Evolutionary conservation across 1,140 invertebrate species (phyloP).

Genomic region (Pseudomyrmex pallidus): DNA sequence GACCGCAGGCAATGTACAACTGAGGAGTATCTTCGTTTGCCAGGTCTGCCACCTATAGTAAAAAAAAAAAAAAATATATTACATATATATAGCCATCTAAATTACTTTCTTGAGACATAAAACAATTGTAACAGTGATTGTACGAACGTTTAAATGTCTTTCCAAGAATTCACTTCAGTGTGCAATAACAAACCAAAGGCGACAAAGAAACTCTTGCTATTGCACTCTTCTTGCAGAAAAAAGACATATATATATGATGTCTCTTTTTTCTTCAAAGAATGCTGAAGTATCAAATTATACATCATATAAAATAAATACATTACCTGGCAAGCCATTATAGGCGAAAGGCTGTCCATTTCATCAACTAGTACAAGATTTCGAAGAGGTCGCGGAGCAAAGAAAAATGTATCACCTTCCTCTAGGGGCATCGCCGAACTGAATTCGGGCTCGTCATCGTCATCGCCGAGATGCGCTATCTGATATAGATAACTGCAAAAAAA

Average conservation of each 20-base stretch:
- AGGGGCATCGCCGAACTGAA: constrained; percentile 99
- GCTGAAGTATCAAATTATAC: not conserved
- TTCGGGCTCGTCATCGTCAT: constrained; percentile 99
- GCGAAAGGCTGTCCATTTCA: constrained; percentile 98
- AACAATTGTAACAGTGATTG: not conserved
- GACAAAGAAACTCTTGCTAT: constrained; percentile 80
- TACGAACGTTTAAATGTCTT: constrained; percentile 66
- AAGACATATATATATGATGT: constrained; percentile 3
- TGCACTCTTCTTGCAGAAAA: constrained; percentile 77
- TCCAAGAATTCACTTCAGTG: constrained; percentile 81
- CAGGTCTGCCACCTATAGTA: constrained; percentile 89
- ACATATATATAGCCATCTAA: not conserved
- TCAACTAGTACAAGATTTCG: constrained; percentile 99
- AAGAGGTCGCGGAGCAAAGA: constrained; percentile 97
- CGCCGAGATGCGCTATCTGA: constrained; percentile 99
- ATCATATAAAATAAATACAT: constrained; percentile 15
- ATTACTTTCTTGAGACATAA: not conserved
- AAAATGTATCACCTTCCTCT: constrained; percentile 99
- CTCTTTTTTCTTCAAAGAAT: constrained; percentile 38
- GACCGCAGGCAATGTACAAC: constrained; percentile 97
- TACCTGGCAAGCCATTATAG: constrained; percentile 95
- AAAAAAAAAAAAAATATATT: no score
- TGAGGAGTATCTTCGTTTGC: constrained; percentile 99
- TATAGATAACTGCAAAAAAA: constrained; percentile 94
- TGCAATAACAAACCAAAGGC: constrained; percentile 81